These are phyloP conservation scores for Nipponacmea schrenckii DNA, from an alignment of 2,888 invertebrate genomes.

Conservation along the genomic window DNA sequence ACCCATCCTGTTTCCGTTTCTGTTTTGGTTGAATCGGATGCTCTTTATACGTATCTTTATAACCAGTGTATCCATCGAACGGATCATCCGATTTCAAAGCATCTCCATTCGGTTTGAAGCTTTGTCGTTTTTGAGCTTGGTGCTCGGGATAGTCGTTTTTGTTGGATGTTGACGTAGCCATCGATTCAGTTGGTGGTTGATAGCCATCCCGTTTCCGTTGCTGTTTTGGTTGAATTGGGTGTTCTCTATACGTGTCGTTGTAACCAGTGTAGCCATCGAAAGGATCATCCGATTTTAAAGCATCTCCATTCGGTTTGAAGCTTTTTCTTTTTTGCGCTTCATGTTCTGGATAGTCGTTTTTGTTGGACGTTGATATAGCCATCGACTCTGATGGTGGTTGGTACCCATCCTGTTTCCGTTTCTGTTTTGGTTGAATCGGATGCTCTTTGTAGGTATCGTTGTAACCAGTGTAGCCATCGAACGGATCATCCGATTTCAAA, in stretches of 20 bases:
- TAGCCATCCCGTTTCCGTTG: not conserved
- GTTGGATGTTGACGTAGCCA: conserved; percentile 39
- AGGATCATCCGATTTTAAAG: conserved; percentile 18
- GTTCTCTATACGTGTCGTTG: conserved; percentile 35
- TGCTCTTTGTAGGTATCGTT: conserved; percentile 32
- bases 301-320: conserved; percentile 45
- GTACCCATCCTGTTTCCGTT: conserved; percentile 40
- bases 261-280: conserved; percentile 42
- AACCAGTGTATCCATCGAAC: conserved; percentile 42
- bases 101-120: not conserved
- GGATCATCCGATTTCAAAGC: conserved; percentile 2
- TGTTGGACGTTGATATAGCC: conserved; percentile 48
- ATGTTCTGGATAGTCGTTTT: conserved; percentile 40
- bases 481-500: not conserved
- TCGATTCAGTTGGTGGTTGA: conserved; percentile 34
- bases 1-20: conserved; percentile 36
- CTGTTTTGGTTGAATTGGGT: conserved; percentile 31
- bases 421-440: conserved; percentile 39
- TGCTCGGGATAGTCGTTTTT: conserved; percentile 6
- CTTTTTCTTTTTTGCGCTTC: conserved; percentile 29
- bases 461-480: conserved; percentile 7
- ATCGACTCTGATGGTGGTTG: conserved; percentile 43
- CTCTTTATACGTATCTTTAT: conserved; percentile 50
- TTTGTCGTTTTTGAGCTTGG: not conserved
- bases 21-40: conserved; percentile 41